Evolutionary conservation across 2,113 vertebrate genomes (phyloP).

Genomic region (Numenius arquata): DNA sequence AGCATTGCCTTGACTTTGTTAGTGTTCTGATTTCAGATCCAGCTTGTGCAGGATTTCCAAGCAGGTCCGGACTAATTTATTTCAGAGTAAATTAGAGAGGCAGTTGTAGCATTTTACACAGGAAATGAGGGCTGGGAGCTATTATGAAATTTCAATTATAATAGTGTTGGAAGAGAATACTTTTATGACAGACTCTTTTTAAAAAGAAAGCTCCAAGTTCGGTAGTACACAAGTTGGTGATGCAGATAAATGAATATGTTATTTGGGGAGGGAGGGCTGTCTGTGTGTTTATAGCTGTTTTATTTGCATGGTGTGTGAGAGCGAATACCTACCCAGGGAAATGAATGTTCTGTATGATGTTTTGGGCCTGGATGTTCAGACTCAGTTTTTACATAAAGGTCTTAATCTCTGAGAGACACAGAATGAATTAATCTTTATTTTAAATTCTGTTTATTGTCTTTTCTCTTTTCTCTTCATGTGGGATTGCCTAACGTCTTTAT

Average conservation of each 20-base stretch:
- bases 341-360: neutral
- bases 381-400: neutral
- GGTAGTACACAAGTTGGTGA: neutral
- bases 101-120: neutral
- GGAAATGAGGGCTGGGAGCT: neutral
- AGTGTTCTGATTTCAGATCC: neutral
- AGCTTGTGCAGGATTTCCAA: neutral
- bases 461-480: neutral
- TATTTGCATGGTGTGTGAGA: neutral
- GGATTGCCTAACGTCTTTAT: neutral
- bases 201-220: neutral
- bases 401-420: neutral
- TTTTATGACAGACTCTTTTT: neutral
- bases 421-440: neutral
- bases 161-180: neutral
- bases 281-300: neutral
- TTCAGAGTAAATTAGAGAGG: neutral
- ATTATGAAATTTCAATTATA: neutral
- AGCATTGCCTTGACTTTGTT: neutral
- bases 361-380: neutral
- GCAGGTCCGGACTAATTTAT: neutral
- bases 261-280: neutral
- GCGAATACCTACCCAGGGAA: neutral
- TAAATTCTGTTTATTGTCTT: neutral
- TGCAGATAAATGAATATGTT: neutral